Conservation (phyloP, 2,797 vertebrate genomes). For the Rachycentron canadum region DNA sequence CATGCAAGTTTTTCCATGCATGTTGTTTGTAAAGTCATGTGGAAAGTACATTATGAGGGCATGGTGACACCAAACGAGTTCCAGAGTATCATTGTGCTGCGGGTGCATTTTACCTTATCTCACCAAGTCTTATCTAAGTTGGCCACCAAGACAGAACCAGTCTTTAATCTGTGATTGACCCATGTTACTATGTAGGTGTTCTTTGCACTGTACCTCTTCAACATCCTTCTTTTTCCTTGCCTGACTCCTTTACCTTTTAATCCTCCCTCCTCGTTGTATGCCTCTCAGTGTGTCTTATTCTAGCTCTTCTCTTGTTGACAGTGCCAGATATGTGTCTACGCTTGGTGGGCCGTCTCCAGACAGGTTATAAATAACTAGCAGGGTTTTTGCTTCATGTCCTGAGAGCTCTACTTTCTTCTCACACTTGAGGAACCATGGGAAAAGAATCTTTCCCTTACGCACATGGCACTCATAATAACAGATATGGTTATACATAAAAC, state of each 20-base stretch:
- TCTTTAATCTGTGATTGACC: conserved; percentile 42
- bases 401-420: conserved; percentile 84
- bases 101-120: conserved; percentile 44
- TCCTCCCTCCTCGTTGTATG: conserved; percentile 53
- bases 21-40: conserved; percentile 29
- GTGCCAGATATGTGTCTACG: conserved; percentile 80
- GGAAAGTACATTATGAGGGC: conserved; percentile 50
- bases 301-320: conserved; percentile 68
- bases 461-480: conserved; percentile 76
- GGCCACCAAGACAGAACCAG: conserved; percentile 19
- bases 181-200: conserved; percentile 21
- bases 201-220: conserved; percentile 25
- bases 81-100: conserved; percentile 27
- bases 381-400: conserved; percentile 76
- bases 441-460: conserved; percentile 85
- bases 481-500: conserved; percentile 70
- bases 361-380: conserved; percentile 84
- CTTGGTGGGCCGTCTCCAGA: conserved; percentile 77
- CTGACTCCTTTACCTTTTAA: conserved; percentile 51
- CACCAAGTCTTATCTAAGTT: conserved; percentile 35
- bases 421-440: conserved; percentile 85
- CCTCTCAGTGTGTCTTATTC: conserved; percentile 67
- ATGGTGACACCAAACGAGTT: conserved; percentile 35
- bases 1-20: conserved; percentile 3
- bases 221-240: conserved; percentile 38